These are phyloP conservation scores for Anabas testudineus DNA, from an alignment of 2,797 vertebrate genomes.

Conservation along the genomic window DNA sequence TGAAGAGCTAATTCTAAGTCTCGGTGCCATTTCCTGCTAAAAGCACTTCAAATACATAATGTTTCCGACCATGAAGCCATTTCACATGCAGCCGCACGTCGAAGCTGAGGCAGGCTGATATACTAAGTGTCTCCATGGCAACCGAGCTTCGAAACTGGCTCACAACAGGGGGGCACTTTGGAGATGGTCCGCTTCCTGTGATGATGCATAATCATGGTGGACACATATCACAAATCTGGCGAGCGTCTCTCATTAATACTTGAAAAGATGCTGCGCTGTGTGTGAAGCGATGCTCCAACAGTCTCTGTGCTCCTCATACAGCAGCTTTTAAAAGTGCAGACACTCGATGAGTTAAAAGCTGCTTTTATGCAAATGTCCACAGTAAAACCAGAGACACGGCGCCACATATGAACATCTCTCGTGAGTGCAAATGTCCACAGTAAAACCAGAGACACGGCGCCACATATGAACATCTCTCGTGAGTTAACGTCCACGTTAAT, in stretches of 20 bases:
- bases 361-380: slow-evolving; percentile 35
- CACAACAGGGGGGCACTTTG: slow-evolving; percentile 30
- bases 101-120: slow-evolving; percentile 54
- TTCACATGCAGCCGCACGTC: slow-evolving; percentile 27
- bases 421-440: no score
- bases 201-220: slow-evolving; percentile 45
- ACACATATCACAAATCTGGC: slow-evolving; percentile 32
- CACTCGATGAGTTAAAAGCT: slow-evolving; percentile 27
- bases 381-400: no score
- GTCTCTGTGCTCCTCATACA: neutral
- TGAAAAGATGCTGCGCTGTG: slow-evolving; percentile 3
- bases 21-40: slow-evolving; percentile 23
- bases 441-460: no score
- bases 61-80: slow-evolving; percentile 16
- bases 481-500: no score
- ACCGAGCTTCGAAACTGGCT: slow-evolving; percentile 51
- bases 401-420: no score
- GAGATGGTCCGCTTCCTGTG: slow-evolving; percentile 40
- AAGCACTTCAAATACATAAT: slow-evolving; percentile 35
- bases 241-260: slow-evolving; percentile 30
- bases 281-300: slow-evolving; percentile 5
- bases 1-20: neutral
- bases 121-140: slow-evolving; percentile 76
- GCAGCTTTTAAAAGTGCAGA: neutral
- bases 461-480: no score